Percentiles rank a stretch among this genome's conserved stretches.
Evolutionary conservation across 2,797 vertebrate genomes (phyloP).

Genomic region (Myotis findleyi): DNA sequence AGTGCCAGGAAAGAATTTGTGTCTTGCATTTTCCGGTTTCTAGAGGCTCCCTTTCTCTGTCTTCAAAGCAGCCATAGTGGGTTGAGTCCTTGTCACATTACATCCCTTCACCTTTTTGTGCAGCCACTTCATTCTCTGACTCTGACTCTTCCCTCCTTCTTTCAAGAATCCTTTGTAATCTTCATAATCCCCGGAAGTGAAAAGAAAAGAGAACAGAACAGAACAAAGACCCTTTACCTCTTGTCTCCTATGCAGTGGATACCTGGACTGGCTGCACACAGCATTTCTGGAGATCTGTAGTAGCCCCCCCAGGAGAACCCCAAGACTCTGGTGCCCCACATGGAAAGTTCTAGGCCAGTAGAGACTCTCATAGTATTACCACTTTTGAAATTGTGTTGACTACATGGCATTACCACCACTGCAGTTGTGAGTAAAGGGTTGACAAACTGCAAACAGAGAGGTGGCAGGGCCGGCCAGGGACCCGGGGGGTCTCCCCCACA

Average conservation of each 20-base stretch:
- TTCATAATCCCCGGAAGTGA: background rate
- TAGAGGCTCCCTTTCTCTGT: background rate
- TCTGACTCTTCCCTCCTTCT: background rate
- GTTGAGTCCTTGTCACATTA: background rate
- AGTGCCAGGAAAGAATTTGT: background rate
- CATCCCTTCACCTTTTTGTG: background rate
- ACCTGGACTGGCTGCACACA: background rate
- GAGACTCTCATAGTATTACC: background rate
- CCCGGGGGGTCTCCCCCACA: accelerated
- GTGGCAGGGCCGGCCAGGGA: accelerated
- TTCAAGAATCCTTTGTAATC: background rate
- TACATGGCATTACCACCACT: too few species aligned
- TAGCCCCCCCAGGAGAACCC: background rate
- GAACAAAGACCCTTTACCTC: background rate
- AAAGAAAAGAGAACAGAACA: background rate
- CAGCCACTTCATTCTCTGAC: background rate
- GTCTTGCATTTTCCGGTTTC: background rate
- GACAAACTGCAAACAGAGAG: background rate
- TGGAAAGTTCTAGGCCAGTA: background rate
- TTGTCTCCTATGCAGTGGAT: background rate
- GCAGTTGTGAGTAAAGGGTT: background rate
- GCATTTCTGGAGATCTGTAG: background rate
- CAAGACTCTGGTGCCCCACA: background rate
- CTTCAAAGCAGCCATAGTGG: background rate
- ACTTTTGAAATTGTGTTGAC: background rate